Percentiles rank a stretch among this genome's conserved stretches.
Conservation (phyloP, 2,888 invertebrate genomes). For the Eustalomyia histrio region DNA sequence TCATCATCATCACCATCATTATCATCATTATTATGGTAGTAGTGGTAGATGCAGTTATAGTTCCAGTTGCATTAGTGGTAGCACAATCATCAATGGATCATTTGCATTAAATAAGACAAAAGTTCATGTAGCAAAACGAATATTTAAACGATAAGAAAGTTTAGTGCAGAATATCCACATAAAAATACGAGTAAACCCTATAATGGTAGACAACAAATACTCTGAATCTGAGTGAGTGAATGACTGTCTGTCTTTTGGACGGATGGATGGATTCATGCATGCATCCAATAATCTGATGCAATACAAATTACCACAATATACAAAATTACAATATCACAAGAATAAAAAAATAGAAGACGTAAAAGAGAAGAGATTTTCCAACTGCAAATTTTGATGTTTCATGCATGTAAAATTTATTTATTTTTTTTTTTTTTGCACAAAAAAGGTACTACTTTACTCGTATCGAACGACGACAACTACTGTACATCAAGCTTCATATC, state of each 20-base stretch:
- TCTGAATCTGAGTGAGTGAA: slow-evolving; percentile 14
- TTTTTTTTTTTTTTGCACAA: slow-evolving; percentile 42
- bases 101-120: slow-evolving; percentile 79
- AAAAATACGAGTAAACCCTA: not conserved
- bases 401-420: slow-evolving; percentile 57
- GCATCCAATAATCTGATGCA: slow-evolving; percentile 60
- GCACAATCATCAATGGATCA: slow-evolving; percentile 74
- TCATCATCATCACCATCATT: slow-evolving; percentile 42
- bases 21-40: not conserved
- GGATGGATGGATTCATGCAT: slow-evolving; percentile 53
- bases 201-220: slow-evolving; percentile 10
- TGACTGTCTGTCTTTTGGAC: slow-evolving; percentile 23
- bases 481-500: slow-evolving; percentile 29
- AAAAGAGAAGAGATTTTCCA: slow-evolving; percentile 16
- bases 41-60: slow-evolving; percentile 62
- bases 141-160: slow-evolving; percentile 67
- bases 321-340: slow-evolving; percentile 46
- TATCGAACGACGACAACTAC: slow-evolving; percentile 52
- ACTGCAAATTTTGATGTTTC: slow-evolving; percentile 61
- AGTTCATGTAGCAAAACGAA: slow-evolving; percentile 75
- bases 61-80: slow-evolving; percentile 67
- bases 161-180: slow-evolving; percentile 17
- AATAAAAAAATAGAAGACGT: not conserved
- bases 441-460: slow-evolving; percentile 43
- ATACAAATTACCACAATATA: slow-evolving; percentile 64